phyloP scores from a whole-genome alignment of 2,888 invertebrate species.

The Limulus polyphemus region DNA sequence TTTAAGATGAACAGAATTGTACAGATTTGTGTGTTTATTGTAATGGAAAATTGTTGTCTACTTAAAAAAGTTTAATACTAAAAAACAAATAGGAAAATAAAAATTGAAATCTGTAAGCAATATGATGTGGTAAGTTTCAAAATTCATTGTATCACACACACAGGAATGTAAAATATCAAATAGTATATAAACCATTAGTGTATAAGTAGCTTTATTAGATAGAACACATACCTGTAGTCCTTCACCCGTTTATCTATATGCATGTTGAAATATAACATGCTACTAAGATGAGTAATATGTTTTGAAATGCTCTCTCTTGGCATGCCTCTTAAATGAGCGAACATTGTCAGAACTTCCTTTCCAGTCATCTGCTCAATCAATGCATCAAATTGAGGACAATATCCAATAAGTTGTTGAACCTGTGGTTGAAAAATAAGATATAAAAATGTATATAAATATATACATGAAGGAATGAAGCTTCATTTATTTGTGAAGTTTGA shows the following conservation, averaged over 20 bases:
- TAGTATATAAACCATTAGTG: too few species aligned
- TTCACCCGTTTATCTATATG: conserved; percentile 48
- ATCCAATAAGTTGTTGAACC: conserved; percentile 42
- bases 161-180: neutral
- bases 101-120: neutral
- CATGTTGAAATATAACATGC: conserved; percentile 13
- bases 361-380: conserved; percentile 57
- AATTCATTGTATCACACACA: too few species aligned
- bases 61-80: too few species aligned
- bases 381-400: conserved; percentile 65
- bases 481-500: neutral
- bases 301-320: conserved; percentile 29
- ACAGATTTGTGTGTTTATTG: too few species aligned
- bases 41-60: too few species aligned
- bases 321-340: conserved; percentile 52
- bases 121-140: too few species aligned
- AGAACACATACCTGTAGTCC: conserved; percentile 31
- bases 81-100: neutral
- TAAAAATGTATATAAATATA: neutral
- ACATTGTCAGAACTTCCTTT: conserved; percentile 53
- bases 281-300: conserved; percentile 20
- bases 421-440: conserved; percentile 8
- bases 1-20: too few species aligned
- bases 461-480: neutral
- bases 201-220: too few species aligned